Base-by-base conservation (phyloP, 35 echinoderm and acorn worm genomes). In the Diadema setosum region DNA sequence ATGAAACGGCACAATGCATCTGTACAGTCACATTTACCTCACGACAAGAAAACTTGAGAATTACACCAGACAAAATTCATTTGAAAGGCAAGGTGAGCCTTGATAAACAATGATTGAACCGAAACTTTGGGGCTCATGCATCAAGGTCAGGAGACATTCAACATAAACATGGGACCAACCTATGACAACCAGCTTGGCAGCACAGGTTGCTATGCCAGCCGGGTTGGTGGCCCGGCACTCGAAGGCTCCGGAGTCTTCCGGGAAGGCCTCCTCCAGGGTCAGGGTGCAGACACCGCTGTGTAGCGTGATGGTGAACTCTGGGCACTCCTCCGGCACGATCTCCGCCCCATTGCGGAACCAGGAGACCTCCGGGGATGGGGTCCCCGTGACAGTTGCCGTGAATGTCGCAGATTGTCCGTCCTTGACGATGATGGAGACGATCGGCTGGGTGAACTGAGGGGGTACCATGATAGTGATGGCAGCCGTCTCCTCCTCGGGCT, bases 281-380 rank as follows among this genome's bases (percentile, higher is more conserved):
- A 97, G 73, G 24, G 84, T 70, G 49, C 81, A 85, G 36, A 97
- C 76, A 16, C 82, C 83, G 39, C 84, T 87, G 6, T 88, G 39
- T 21, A 81, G 76, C 11, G 85, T 86, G 26, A 96, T 85, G 34
- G 43, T 92, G 46, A 84, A 96, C 43, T 96, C 94, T 7, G 94
- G 94, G 21, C 80, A 90, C 44, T 96, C 94, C 34, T 88, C 81
- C 35, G 81, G 80, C 1, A 75, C 83, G 26, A 96, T 87, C 50
- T 92, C 89, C 16, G 81, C 87, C 39, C 96, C 89, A 9, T 94
- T 87, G 31, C 90, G 90, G 81, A 86, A 92, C 96, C 96, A 99
- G n/a, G 46, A 84, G 33, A 99, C 75, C 2, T 83, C 89, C 1
- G 96, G 96, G 42, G 76, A 89, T 36, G 96, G 96, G 25, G 81